phyloP scores from a whole-genome alignment of 37 sponge, comb jelly and placozoan genomes.

The Chondrilla cf. caribensis region DNA sequence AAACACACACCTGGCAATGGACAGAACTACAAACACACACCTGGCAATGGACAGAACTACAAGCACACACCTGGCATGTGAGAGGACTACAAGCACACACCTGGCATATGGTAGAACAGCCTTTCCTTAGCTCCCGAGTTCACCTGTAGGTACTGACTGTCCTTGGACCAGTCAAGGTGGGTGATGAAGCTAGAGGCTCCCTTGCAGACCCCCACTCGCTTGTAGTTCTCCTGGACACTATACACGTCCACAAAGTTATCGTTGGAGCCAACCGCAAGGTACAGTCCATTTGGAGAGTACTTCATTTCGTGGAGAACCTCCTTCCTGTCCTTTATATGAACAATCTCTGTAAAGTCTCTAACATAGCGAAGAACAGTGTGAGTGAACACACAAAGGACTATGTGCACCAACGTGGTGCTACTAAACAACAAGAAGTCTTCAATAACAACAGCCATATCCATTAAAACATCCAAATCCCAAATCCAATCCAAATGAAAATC shows the following conservation, averaged over 20 bases:
- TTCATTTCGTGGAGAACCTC: slow-evolving; percentile 94
- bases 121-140: slow-evolving; percentile 94
- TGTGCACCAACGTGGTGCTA: no score
- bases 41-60: background rate
- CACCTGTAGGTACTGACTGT: slow-evolving; percentile 77
- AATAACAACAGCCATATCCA: no score
- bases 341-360: slow-evolving; percentile 61
- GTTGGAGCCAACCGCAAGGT: slow-evolving; percentile 94
- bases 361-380: no score
- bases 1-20: background rate
- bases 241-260: slow-evolving; percentile 94
- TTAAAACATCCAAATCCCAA: no score
- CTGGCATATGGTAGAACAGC: slow-evolving; percentile 78
- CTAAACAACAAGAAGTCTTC: no score
- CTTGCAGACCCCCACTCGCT: slow-evolving; percentile 60
- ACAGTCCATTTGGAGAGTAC: slow-evolving; percentile 90
- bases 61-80: background rate
- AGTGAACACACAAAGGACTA: no score
- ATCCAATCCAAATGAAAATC: no score
- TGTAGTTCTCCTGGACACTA: slow-evolving; percentile 63
- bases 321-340: slow-evolving; percentile 68
- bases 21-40: no score
- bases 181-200: slow-evolving; percentile 94
- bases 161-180: slow-evolving; percentile 94
- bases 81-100: slow-evolving; percentile 17